Percentiles rank a stretch among this genome's conserved stretches.
Evolutionary conservation across 2,797 vertebrate genomes (phyloP).

Genomic region (Enteromius viviparus): DNA sequence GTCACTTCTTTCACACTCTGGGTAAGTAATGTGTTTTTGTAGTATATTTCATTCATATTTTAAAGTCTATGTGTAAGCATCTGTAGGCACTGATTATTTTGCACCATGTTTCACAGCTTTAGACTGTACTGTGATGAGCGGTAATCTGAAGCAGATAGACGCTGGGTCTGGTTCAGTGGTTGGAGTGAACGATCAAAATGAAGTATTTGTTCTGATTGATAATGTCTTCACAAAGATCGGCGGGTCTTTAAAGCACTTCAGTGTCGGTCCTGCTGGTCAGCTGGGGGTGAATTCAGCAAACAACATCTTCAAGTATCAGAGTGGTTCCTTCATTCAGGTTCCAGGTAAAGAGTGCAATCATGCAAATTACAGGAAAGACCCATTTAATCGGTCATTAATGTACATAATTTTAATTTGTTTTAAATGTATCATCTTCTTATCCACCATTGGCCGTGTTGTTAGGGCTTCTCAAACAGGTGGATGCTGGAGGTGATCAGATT

Average conservation of each 20-base stretch:
- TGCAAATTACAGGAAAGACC: background rate
- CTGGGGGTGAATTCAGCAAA: conserved; percentile 10
- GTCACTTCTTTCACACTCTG: background rate
- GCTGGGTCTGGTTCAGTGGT: conserved; percentile 54
- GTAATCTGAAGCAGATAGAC: conserved; percentile 55
- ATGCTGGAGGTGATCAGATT: conserved; percentile 61
- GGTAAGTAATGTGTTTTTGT: background rate
- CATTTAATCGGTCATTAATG: background rate
- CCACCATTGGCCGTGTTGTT: background rate
- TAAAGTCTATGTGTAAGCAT: background rate
- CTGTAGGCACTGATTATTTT: background rate
- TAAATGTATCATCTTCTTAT: background rate
- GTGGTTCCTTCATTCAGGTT: background rate
- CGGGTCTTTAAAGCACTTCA: conserved; percentile 21
- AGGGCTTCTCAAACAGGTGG: conserved; percentile 56
- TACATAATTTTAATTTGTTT: background rate
- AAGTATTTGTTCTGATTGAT: conserved; percentile 21
- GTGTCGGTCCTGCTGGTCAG: conserved; percentile 55
- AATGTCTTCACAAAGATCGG: background rate
- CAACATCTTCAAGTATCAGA: conserved; percentile 39
- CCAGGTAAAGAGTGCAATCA: conserved; percentile 11
- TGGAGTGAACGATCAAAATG: background rate
- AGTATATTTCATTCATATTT: background rate
- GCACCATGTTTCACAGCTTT: background rate
- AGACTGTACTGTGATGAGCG: background rate